phyloP scores from a whole-genome alignment of 2,113 vertebrate genomes.

The Mastomys natalensis region DNA sequence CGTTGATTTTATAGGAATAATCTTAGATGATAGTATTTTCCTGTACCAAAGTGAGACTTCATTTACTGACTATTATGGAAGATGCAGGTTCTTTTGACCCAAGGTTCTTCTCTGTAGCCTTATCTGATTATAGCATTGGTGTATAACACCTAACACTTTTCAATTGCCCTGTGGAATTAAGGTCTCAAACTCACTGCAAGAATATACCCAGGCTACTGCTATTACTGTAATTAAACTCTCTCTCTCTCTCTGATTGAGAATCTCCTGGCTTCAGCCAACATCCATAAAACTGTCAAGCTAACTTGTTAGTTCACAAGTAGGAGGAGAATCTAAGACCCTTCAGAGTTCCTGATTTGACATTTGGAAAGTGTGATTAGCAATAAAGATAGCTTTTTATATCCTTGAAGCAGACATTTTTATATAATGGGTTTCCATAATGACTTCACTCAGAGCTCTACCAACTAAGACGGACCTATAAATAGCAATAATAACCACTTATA shows the following conservation, averaged over 20 bases:
- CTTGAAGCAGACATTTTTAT: conserved; percentile 35
- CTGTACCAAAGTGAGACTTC: conserved; percentile 8
- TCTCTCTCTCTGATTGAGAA: background rate
- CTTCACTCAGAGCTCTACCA: conserved; percentile 2
- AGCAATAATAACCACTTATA: background rate
- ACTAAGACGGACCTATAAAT: conserved; percentile 7
- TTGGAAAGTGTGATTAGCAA: conserved; percentile 40
- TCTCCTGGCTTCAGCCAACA: background rate
- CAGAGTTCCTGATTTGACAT: conserved; percentile 13
- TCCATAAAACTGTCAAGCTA: background rate
- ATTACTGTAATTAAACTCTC: conserved; percentile 24
- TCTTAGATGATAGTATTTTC: background rate
- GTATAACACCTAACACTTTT: background rate
- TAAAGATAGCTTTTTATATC: conserved; percentile 43
- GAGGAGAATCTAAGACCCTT: background rate
- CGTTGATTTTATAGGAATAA: background rate
- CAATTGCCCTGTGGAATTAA: background rate
- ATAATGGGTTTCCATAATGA: background rate
- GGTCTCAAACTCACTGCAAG: background rate
- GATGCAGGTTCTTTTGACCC: background rate
- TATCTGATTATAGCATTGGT: background rate
- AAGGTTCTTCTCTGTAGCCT: background rate
- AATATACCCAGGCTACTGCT: background rate
- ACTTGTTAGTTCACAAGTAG: conserved; percentile 32
- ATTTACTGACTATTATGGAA: background rate